Evolutionary conservation across 2,888 invertebrate genomes (phyloP), one percentile per base, ranked within the genome.

Genomic region (Allophyes oxyacanthae): DNA sequence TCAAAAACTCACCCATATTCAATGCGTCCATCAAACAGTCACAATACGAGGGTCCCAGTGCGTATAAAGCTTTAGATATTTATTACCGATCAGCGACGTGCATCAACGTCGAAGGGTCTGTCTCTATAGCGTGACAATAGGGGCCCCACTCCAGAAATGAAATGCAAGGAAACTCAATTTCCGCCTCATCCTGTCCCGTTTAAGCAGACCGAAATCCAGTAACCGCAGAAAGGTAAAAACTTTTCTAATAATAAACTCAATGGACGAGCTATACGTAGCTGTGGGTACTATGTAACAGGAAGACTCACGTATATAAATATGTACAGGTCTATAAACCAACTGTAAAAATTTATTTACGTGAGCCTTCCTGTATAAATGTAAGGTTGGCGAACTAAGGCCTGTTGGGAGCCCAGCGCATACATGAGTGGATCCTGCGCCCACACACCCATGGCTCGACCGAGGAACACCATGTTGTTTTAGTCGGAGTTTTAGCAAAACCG

Each of bases 141-240:
- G 8, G 8, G 67, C 66, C 75, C 11, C 60, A 50, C 61, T 64
- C 65, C 52, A 64, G 74, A 83, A 88, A 86, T 81, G 82, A 83
- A 84, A 88, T 83, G 85, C 81, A 86, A 79, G 79, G 77, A 81
- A 86, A 88, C 79, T 81, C 84, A 86, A 89, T 90, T 88, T 90
- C 86, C 87, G 80, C 68, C 72, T 65, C 56, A 67, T 76, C 79
- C 77, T 72, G 55, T 71, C 76, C 70, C 76, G 75, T 77, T 75
- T 60, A 67, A 46, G 61, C 72, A 72, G 74, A 80, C 78, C 73
- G 65, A 76, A 81, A 81, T 78, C 70, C 73, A 56, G 67, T 36
- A 42, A 66, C 79, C 74, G 57, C 75, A 65, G 63, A 75, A 79
- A 85, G 79, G 83, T 79, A 82, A 78, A 84, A 88, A 87, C 82